Evolutionary conservation across 1,140 invertebrate genomes (phyloP), one percentile per base, ranked within the genome.

Genomic region (Drosophila repleta): DNA sequence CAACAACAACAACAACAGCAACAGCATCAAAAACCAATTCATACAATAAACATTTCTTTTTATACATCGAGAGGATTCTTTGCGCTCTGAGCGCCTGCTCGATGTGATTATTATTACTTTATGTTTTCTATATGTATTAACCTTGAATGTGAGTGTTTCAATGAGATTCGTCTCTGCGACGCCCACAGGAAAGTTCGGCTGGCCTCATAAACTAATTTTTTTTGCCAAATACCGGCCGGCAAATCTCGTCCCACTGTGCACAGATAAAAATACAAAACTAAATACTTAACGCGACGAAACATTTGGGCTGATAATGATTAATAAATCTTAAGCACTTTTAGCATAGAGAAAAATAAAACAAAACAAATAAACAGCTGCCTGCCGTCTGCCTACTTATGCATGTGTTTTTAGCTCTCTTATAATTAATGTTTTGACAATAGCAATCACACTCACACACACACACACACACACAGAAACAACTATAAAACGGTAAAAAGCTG

Each of bases 211-310:
- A 82, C 65, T 67, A 71, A 69, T 70, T 72, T 69, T 29, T 57
- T 21, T 21, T 49, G 48, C 75, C 56, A 83, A 83, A 76, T 65
- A 84, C 80, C 80, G 80, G 80, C 80, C 80, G 80, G 80, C 80
- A 72, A 48, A 41, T 17, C 48, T 53, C 57, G 15, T 17, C 18
- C 13, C 55, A 45, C 20, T 41, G 26, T 56, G 37, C 21, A 37
- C 21, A 39, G 15, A 46, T 41, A 63, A 46, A 49, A 26, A 49
- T 24, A 62, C 11, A 26, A 56, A 29, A 75, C 71, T 75, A 80
- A 80, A 80, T 60, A 67, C 67, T 60, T 65, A 46, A 61, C 35
- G 35, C 41, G 57, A 39, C 55, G 2, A 26, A 77, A 74, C 60
- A 81, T 78, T 78, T 74, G 35, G 45, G 63, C 70, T 78, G 66